phyloP scores from a whole-genome alignment of 2,888 invertebrate species.

The Panzeria rudis region DNA sequence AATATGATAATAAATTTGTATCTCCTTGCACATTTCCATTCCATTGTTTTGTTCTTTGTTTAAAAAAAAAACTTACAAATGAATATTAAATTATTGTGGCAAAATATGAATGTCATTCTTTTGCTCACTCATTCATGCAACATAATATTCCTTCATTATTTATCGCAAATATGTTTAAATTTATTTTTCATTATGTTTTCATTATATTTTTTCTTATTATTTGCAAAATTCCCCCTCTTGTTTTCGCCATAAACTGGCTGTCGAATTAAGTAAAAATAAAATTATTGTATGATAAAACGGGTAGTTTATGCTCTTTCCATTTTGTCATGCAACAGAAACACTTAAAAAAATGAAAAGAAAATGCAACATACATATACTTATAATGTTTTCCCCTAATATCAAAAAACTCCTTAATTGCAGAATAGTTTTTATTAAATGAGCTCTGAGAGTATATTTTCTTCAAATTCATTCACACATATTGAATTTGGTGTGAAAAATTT shows the following conservation, averaged over 20 bases:
- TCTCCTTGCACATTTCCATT: neutral
- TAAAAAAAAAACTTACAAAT: conserved; percentile 1
- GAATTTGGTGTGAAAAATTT: no score
- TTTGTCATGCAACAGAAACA: conserved; percentile 7
- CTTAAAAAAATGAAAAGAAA: neutral
- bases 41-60: conserved; percentile 6
- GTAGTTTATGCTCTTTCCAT: conserved; percentile 2
- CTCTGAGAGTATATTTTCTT: no score
- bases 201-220: conserved; percentile 17
- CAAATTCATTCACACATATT: no score
- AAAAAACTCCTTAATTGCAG: no score
- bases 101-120: conserved; percentile 52
- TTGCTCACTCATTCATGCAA: conserved; percentile 33
- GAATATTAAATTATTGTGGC: conserved; percentile 13
- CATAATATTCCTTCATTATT: conserved; percentile 62
- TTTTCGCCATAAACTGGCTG: conserved; percentile 37
- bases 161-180: conserved; percentile 49
- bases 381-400: no score
- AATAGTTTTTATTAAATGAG: no score
- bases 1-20: conserved; percentile 48
- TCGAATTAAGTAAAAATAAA: conserved; percentile 57
- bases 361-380: neutral
- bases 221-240: conserved; percentile 12
- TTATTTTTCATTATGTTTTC: conserved; percentile 27
- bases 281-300: conserved; percentile 23